Evolutionary conservation across 1,140 invertebrate genomes (phyloP).

Genomic region (Anthonomus grandis): DNA sequence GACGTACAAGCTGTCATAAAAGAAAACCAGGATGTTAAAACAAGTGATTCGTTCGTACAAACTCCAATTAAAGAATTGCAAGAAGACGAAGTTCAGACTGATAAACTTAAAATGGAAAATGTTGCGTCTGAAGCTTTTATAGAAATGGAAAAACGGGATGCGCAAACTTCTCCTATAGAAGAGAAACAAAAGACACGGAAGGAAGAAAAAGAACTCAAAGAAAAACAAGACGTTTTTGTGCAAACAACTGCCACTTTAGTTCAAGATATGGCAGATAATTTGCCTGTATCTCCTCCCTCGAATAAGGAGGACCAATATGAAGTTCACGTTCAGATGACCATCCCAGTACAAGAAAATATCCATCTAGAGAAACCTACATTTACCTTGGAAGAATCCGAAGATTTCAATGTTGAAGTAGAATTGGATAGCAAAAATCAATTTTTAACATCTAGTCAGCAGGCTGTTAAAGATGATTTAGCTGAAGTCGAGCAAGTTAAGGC

Average conservation of each 20-base stretch:
- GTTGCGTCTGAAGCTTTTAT: constrained; percentile 43
- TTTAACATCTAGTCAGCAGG: too few species aligned
- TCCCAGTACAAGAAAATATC: too few species aligned
- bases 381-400: too few species aligned
- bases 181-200: too few species aligned
- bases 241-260: constrained; percentile 50
- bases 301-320: too few species aligned
- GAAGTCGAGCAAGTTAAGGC: background rate
- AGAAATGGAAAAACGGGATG: constrained; percentile 11
- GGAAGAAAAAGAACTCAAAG: background rate
- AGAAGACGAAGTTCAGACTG: constrained; percentile 45
- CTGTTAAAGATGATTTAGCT: background rate
- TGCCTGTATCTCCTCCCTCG: constrained; percentile 31
- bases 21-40: constrained; percentile 42
- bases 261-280: constrained; percentile 31
- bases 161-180: constrained; percentile 49
- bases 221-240: constrained; percentile 45
- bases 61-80: constrained; percentile 41
- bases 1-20: constrained; percentile 51
- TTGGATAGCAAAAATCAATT: too few species aligned
- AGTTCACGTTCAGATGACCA: constrained; percentile 58
- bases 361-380: too few species aligned
- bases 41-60: constrained; percentile 50
- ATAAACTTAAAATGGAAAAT: constrained; percentile 41
- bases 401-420: too few species aligned